Evolutionary conservation across 2,113 vertebrate species (phyloP).

Genomic region (Alligator mississippiensis): DNA sequence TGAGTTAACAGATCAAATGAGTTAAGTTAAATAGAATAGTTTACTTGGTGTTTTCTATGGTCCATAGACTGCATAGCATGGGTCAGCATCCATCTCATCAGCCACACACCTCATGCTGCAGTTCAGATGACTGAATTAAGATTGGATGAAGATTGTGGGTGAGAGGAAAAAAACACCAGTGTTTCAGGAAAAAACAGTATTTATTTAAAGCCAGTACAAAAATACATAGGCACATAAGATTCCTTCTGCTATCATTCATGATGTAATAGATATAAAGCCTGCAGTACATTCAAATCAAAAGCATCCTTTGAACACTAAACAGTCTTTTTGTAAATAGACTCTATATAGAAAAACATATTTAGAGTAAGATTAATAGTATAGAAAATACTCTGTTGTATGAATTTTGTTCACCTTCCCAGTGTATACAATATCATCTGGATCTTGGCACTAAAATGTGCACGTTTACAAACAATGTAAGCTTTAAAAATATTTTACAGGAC

Average conservation of each 20-base stretch:
- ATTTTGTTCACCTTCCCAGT: slow-evolving; percentile 7
- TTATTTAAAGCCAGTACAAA: slow-evolving; percentile 83
- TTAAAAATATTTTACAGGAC: slow-evolving; percentile 58
- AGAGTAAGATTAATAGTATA: slow-evolving; percentile 50
- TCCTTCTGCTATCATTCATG: slow-evolving; percentile 47
- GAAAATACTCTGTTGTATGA: slow-evolving; percentile 56
- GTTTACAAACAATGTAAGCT: slow-evolving; percentile 56
- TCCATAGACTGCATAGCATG: neutral
- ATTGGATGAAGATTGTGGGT: neutral
- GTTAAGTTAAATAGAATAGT: neutral
- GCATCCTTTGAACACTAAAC: slow-evolving; percentile 48
- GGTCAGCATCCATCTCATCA: too few species aligned
- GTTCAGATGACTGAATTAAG: neutral
- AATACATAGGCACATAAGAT: slow-evolving; percentile 78
- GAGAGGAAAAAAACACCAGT: neutral
- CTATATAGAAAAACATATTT: slow-evolving; percentile 69
- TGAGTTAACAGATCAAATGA: neutral
- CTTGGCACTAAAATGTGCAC: neutral
- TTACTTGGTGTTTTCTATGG: neutral
- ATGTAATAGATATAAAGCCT: slow-evolving; percentile 32
- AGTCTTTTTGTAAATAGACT: slow-evolving; percentile 69
- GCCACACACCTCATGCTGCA: neutral
- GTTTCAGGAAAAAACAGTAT: slow-evolving; percentile 61
- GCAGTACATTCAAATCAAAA: slow-evolving; percentile 38
- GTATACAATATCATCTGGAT: slow-evolving; percentile 7